A percentile compares a stretch with the other conserved stretches of the same genome.
phyloP scores from a whole-genome alignment of 2,797 vertebrate species.

The Hypotaenidia okinawae region DNA sequence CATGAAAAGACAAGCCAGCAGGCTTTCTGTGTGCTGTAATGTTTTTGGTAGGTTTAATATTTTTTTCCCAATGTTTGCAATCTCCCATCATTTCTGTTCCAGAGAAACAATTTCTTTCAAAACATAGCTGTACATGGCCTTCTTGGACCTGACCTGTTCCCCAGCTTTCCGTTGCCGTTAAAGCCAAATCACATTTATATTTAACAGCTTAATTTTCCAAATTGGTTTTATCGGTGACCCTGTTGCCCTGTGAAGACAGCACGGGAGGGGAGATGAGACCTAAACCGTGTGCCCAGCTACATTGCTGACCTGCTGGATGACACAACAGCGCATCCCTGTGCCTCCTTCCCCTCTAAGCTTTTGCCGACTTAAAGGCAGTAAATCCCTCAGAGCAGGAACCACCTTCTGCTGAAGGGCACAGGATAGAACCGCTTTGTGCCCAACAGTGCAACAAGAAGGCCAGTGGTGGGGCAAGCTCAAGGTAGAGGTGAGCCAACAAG shows the following conservation, averaged over 20 bases:
- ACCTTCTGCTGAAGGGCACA: neutral
- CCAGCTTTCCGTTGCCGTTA: neutral
- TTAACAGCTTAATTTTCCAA: slow-evolving; percentile 66
- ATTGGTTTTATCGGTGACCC: slow-evolving; percentile 50
- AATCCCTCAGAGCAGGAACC: neutral
- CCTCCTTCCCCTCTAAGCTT: neutral
- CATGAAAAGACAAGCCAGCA: slow-evolving; percentile 11
- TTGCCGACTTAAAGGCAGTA: neutral
- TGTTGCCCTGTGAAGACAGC: slow-evolving; percentile 25
- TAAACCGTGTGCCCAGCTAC: neutral
- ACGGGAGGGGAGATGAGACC: neutral
- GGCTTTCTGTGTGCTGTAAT: neutral
- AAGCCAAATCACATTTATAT: slow-evolving; percentile 64
- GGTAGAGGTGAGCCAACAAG: neutral
- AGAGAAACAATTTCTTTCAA: slow-evolving; percentile 37
- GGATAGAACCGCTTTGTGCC: rapidly evolving
- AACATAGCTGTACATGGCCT: neutral
- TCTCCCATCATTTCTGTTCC: neutral
- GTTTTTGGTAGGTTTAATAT: neutral
- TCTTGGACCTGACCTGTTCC: neutral
- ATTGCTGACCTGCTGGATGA: slow-evolving; percentile 44
- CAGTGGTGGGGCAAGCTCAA: neutral
- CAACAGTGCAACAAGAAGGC: rapidly evolving
- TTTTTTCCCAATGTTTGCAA: neutral
- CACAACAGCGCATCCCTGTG: neutral